Evolutionary conservation across 2,888 invertebrate species (phyloP).

Genomic region (Sialis lutaria): DNA sequence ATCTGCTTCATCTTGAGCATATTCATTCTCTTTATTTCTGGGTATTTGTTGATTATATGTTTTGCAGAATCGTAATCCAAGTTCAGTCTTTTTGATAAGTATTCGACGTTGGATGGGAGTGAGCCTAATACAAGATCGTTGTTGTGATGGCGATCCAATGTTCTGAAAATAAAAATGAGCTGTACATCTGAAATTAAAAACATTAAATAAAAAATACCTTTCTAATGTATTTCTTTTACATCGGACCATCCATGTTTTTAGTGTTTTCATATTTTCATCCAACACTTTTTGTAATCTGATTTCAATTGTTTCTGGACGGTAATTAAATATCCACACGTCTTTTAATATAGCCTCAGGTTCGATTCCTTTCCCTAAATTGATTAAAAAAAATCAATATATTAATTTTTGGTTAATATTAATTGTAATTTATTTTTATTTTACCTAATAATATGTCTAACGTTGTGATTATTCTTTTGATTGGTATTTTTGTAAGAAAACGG

Average conservation of each 20-base stretch:
- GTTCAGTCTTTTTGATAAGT: constrained; percentile 22
- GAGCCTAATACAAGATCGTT: constrained; percentile 23
- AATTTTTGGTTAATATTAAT: neutral
- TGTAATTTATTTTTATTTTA: constrained; percentile 6
- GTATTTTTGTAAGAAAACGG: constrained; percentile 11
- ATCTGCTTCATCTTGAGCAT: constrained; percentile 25
- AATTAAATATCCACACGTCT: constrained; percentile 27
- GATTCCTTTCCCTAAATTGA: constrained; percentile 20
- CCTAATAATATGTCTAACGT: constrained; percentile 10
- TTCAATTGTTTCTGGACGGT: constrained; percentile 18
- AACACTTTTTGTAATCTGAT: constrained; percentile 19
- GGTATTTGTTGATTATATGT: constrained; percentile 20
- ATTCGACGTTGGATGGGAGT: constrained; percentile 20
- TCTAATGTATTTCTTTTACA: constrained; percentile 19
- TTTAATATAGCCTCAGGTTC: constrained; percentile 19
- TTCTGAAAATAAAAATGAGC: constrained; percentile 14
- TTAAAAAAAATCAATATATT: neutral
- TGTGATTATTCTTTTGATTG: constrained; percentile 9
- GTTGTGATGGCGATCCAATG: constrained; percentile 20
- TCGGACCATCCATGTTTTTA: constrained; percentile 32
- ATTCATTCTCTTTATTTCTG: constrained; percentile 23
- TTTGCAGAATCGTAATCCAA: constrained; percentile 19
- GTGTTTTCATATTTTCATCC: constrained; percentile 17
- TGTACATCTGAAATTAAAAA: neutral
- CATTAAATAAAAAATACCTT: constrained; percentile 17